Base-by-base conservation (phyloP, 2,113 vertebrate species). In the Takifugu flavidus region DNA sequence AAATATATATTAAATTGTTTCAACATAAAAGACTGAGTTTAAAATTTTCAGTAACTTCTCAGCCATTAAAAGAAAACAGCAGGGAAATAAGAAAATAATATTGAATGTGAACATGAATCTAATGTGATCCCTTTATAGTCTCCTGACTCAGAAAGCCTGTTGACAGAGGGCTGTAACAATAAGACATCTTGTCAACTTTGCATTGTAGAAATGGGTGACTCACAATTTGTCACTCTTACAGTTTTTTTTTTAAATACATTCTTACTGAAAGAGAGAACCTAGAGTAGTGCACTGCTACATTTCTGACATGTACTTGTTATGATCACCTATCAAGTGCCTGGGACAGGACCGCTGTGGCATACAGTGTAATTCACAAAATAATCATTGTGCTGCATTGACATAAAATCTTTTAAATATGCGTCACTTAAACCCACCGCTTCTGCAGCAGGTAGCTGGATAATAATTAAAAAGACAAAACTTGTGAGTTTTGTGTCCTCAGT, bases 261-360 rank as follows among this genome's bases (percentile, higher is more conserved):
- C 86, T 85, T 84, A 83, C 74, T 74, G 70, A 76, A 76, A 86
- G 77, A 63, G 62, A 73, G 56, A 83, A 58, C 66, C 74, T 77
- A 82, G 62, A 81, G 76, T 80, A 84, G 74, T 82, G 82, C 80
- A 83, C 75, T 83, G 87, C 82, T 90, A 89, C 87, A 87, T 87
- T 71, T 74, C 67, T 66, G 54, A 74, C 70, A 72, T 49, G 10
- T 6, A 46, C 2, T 72, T 67, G 72, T 73, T 75, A 50, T 70
- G 71, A 87, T 67, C 75, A 79, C 75, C 82, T 82, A 87, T 80
- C 67, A 90, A 89, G 90, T 90, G 89, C 88, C 86, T 79, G 77
- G 85, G 80, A 89, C 84, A 83, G 67, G 75, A 87, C 74, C 65
- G 62, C 66, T 80, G 84, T 81, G 70, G 73, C 56, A 10, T 83